Evolutionary conservation across 1,140 invertebrate genomes (phyloP).

Genomic region (Sminthurides bifidus): DNA sequence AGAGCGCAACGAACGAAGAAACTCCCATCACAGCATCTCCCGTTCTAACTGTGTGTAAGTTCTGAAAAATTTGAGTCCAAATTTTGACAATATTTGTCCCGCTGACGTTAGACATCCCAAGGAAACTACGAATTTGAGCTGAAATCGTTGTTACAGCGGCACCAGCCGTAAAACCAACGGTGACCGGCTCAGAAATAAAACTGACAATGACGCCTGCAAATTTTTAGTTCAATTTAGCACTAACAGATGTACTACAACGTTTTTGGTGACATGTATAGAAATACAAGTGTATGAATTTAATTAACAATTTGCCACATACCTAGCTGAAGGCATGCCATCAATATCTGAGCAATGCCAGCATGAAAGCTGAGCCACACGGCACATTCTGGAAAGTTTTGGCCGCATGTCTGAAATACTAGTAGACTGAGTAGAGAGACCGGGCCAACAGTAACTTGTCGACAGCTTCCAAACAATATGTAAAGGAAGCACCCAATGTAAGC

Average conservation of each 20-base stretch:
- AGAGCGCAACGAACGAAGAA: conserved; percentile 42
- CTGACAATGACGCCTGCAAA: conserved; percentile 75
- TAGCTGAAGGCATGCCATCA: conserved; percentile 22
- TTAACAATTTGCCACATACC: conserved; percentile 7
- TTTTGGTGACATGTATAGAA: not conserved
- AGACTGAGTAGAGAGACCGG: conserved; percentile 19
- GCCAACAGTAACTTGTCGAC: conserved; percentile 80
- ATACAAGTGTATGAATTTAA: not conserved
- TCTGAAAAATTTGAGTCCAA: conserved; percentile 37
- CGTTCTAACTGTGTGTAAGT: conserved; percentile 34
- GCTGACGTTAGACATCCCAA: conserved; percentile 44
- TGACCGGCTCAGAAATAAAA: conserved; percentile 86
- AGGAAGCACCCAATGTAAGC: conserved; percentile 84
- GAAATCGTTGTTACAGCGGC: conserved; percentile 53
- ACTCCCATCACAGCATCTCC: conserved; percentile 41
- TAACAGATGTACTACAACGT: not conserved
- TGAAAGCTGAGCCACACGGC: conserved; percentile 24
- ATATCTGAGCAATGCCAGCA: conserved; percentile 25
- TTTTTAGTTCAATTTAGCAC: not conserved
- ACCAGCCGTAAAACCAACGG: conserved; percentile 58
- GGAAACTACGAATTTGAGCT: conserved; percentile 47
- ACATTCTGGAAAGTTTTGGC: conserved; percentile 15
- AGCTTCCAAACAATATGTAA: conserved; percentile 79
- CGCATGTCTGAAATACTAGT: conserved; percentile 27
- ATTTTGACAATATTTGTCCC: conserved; percentile 38